Evolutionary conservation across 2,888 invertebrate species (phyloP).

Genomic region (Acleris laterana): DNA sequence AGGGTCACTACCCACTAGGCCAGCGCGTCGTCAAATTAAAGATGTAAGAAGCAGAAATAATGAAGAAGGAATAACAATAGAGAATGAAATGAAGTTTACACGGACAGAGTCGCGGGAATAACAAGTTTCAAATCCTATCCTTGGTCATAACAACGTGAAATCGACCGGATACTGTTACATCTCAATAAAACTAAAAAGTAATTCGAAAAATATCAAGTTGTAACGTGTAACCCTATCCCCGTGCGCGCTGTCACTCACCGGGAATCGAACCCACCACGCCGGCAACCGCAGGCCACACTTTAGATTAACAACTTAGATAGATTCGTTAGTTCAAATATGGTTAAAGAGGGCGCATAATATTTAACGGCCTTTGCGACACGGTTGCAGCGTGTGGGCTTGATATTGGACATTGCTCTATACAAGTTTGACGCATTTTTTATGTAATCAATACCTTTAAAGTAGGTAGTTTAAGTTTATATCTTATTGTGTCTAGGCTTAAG

Average conservation of each 20-base stretch:
- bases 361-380: conserved; percentile 36
- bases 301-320: conserved; percentile 13
- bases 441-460: too few species aligned
- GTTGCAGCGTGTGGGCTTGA: conserved; percentile 42
- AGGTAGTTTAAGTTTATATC: too few species aligned
- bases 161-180: conserved; percentile 6
- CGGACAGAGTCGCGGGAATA: too few species aligned
- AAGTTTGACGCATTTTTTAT: too few species aligned
- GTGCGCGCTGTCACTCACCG: conserved; percentile 36
- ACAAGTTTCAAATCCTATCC: background rate
- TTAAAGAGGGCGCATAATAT: conserved; percentile 29
- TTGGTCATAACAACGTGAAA: background rate
- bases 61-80: too few species aligned
- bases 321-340: conserved; percentile 6
- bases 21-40: too few species aligned
- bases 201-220: conserved; percentile 11
- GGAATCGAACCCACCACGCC: conserved; percentile 49
- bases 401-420: background rate
- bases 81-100: too few species aligned
- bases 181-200: conserved; percentile 11
- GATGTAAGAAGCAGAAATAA: too few species aligned
- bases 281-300: conserved; percentile 31
- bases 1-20: too few species aligned
- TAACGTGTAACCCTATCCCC: conserved; percentile 26
- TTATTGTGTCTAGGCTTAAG: too few species aligned